phyloP scores from a whole-genome alignment of 35 echinoderm and acorn worm genomes.

The Acanthaster planci region DNA sequence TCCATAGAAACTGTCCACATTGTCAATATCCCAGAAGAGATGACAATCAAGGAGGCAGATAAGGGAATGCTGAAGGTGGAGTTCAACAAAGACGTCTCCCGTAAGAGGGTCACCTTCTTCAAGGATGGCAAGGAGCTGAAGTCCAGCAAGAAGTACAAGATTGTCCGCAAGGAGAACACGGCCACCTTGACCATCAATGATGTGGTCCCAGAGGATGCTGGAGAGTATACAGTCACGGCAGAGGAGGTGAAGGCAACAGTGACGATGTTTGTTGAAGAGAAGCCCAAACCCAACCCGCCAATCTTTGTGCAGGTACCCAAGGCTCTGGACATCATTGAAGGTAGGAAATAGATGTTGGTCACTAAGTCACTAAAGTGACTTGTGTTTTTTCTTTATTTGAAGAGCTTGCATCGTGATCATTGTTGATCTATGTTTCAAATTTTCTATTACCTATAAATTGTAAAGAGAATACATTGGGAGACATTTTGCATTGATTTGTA shows the following conservation, averaged over 20 bases:
- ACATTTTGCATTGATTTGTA: too few species aligned
- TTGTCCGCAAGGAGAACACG: conserved; percentile 28
- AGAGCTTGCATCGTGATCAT: too few species aligned
- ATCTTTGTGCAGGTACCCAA: conserved; percentile 82
- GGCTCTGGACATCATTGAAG: conserved; percentile 78
- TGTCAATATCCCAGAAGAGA: conserved; percentile 36
- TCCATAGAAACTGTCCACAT: conserved; percentile 58
- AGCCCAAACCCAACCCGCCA: conserved; percentile 58
- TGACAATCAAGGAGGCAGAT: conserved; percentile 46
- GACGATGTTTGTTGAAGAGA: conserved; percentile 59
- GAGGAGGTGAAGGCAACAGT: conserved; percentile 50
- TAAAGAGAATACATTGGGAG: too few species aligned
- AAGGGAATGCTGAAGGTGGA: conserved; percentile 50
- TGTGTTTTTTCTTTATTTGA: too few species aligned
- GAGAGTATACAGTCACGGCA: conserved; percentile 78
- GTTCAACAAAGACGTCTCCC: conserved; percentile 58
- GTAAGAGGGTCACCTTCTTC: conserved; percentile 68
- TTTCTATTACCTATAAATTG: too few species aligned
- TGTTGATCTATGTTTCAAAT: too few species aligned
- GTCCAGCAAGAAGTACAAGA: conserved; percentile 62
- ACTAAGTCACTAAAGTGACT: too few species aligned
- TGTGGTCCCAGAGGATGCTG: conserved; percentile 59
- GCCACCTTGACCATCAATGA: conserved; percentile 48
- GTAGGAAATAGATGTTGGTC: conserved; percentile 28
- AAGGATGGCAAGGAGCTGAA: conserved; percentile 62